Evolutionary conservation across 2,113 vertebrate species (phyloP), one percentile per base, ranked within the genome.

Genomic region (Ramphastos sulfuratus): DNA sequence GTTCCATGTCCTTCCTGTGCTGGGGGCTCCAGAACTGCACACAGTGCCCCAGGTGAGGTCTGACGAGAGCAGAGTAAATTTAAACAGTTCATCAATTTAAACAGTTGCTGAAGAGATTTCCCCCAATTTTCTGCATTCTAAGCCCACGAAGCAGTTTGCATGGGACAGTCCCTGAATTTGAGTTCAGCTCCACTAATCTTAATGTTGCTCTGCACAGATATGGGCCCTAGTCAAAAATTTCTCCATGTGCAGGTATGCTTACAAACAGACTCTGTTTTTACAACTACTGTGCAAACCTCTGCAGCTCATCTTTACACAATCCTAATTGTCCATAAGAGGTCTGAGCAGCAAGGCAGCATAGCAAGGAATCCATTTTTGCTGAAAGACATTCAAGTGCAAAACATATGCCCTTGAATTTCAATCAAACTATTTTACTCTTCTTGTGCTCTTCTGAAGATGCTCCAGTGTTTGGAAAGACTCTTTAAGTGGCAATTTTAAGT

Each of bases 401-500:
- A 83, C 65, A 52, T 23, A 8, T 78, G 23, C 21, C 42, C 23
- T 6, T 33, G n/a, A 72, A 69, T 77, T 75, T 90, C 24, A 78
- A 37, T 42, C 12, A 69, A 17, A 39, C 21, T 42, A 50, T 86
- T 90, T 54, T 71, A 14, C 12, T 66, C 9, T 87, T 28, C n/a
- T 10, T 83, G 15, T 24, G 39, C 8, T 71, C 33, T 93, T 94
- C 82, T 89, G 56, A 95, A 87, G 30, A 70, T 90, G 11, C 7
- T 92, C 33, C 28, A 52, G 5, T 90, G 35, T 72, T 81, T 77
- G 75, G 67, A 54, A 23, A 80, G 2, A 6, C 37, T 76, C 27
- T 80, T 66, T 82, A 30, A 67, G 66, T 93, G 82, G 17, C 15
- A 48, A 87, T 92, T 85, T 92, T 48, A 74, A 87, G 28, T 80